A percentile compares a stretch with the other conserved stretches of the same genome.
These are phyloP conservation scores for Amia ocellicauda DNA, from an alignment of 2,113 vertebrate genomes.

Conservation along the genomic window DNA sequence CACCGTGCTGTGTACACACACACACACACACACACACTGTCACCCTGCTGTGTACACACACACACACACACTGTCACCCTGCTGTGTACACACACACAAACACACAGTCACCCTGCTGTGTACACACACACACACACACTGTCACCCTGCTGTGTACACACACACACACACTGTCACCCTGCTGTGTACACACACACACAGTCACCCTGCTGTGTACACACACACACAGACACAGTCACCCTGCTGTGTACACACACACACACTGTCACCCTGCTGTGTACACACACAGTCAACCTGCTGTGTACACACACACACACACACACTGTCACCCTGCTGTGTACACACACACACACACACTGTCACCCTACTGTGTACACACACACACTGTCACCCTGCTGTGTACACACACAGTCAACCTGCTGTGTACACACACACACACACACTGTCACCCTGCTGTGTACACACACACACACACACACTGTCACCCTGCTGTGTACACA, in stretches of 20 bases:
- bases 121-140: background rate
- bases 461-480: slow-evolving; percentile 10
- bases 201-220: slow-evolving; percentile 1
- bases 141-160: too few relatives aligned
- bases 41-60: too few relatives aligned
- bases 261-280: too few relatives aligned
- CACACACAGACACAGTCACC: slow-evolving; percentile 6
- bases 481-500: slow-evolving; percentile 1
- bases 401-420: too few relatives aligned
- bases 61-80: slow-evolving; percentile 4
- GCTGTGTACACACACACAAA: slow-evolving; percentile 17
- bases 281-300: too few relatives aligned
- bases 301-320: slow-evolving; percentile 10
- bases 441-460: too few relatives aligned
- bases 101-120: too few relatives aligned
- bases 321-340: background rate
- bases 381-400: too few relatives aligned
- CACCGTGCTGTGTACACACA: too few relatives aligned
- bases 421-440: slow-evolving; percentile 27
- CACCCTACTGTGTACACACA: too few relatives aligned
- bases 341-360: slow-evolving; percentile 21
- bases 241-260: too few relatives aligned
- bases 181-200: slow-evolving; percentile 5
- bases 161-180: slow-evolving; percentile 24
- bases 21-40: slow-evolving; percentile 23